Base-by-base conservation (phyloP, 1,140 invertebrate species). In the Euborellia annulipes region DNA sequence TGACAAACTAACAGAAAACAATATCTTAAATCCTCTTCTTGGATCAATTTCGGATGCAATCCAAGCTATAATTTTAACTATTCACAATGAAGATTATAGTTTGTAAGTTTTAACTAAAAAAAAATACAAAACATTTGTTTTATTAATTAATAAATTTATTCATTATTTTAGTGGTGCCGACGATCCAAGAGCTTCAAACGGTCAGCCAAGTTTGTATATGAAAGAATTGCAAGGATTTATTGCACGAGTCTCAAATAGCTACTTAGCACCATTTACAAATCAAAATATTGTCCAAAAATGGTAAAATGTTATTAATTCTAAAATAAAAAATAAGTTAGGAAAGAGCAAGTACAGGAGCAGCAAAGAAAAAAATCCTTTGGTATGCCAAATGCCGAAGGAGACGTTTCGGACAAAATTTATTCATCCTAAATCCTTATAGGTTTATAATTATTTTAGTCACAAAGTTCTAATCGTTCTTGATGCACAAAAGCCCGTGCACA, bases 141-240 rank as follows among this genome's bases (percentile, higher is more conserved):
- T 7, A 51, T 30, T 19, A 23, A 38, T 47, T 14, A 17, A 16
- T 3, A 45, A 43, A 38, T 27, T 13, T 21, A 36, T 34, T 39
- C 44, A 43, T 40, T 9, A 19, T 30, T 11, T 4, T 27, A 27
- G 23, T 27, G 11, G 11, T 27, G 4, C 23, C 4, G 11, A 27
- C 11, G 23, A 27, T 27, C 23, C 23, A 11, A 27, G 23, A 11
- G 23, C 23, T 6, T 27, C 23, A 4, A 27, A 27, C 11, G 23
- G 23, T 6, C 23, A 27, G 11, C 23, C 23, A 27, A 27, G 23
- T 27, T 76, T 90, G 38, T 96, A 95, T 57, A 91, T 96, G 82
- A 79, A 82, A 56, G 92, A 96, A 62, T 62, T 96, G 4, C 85
- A 90, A 59, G 76, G 82, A 46, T 95, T 96, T 64, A 77, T 95